Conservation (phyloP, 2,888 invertebrate genomes). For the Bellardia pandia region DNA sequence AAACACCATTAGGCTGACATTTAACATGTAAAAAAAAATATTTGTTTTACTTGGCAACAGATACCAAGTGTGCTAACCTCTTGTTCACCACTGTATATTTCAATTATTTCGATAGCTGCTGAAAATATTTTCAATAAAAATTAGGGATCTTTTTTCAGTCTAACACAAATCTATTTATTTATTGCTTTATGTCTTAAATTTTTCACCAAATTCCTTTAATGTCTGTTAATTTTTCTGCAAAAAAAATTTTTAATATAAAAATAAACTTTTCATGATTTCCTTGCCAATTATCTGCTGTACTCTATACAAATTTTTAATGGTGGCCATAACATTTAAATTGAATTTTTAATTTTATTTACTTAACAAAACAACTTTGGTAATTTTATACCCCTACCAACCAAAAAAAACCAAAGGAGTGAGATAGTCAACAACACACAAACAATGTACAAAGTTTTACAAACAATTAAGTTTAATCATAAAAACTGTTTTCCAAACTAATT, state of each 20-base stretch:
- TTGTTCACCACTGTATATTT: no score
- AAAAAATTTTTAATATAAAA: background rate
- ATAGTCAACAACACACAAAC: background rate
- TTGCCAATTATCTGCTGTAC: slow-evolving; percentile 14
- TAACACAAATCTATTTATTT: no score
- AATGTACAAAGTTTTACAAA: slow-evolving; percentile 56
- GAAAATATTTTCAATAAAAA: no score
- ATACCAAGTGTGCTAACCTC: no score
- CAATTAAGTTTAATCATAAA: slow-evolving; percentile 70
- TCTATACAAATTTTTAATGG: slow-evolving; percentile 10
- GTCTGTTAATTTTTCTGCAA: background rate
- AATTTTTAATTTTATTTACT: slow-evolving; percentile 47
- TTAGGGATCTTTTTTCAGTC: no score
- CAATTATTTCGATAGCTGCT: no score
- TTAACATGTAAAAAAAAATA: no score
- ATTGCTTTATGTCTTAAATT: no score
- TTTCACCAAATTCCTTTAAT: no score
- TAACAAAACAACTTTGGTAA: slow-evolving; percentile 39
- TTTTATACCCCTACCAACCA: background rate
- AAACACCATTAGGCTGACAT: no score
- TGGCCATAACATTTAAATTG: slow-evolving; percentile 17
- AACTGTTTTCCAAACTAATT: slow-evolving; percentile 68
- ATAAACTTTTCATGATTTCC: background rate
- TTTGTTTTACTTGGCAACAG: no score
- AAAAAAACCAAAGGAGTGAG: background rate